Evolutionary conservation across 2,797 vertebrate genomes (phyloP), one percentile per base, ranked within the genome.

Genomic region (Geotrypetes seraphini): DNA sequence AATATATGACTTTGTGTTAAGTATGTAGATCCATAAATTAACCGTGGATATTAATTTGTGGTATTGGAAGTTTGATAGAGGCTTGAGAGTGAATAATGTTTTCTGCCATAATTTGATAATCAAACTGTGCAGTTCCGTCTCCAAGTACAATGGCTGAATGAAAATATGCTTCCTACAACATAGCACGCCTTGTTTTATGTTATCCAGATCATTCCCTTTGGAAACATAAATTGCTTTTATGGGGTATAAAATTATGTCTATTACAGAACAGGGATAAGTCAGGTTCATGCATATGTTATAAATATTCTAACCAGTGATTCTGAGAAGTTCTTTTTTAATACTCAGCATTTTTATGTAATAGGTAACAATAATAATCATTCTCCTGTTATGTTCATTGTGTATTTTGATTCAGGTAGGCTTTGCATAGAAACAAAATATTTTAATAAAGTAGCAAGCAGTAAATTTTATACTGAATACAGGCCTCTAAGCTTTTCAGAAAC

Each of bases 191-290:
- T 77, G 64, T 78, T 78, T 83, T 78, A 79, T 75, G 68, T 66
- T 79, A 77, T 57, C 66, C 74, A 73, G 58, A 83, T 77, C 78
- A 82, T 78, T 82, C 82, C 83, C 82, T 68, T 81, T 80, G 82
- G 83, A 82, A 81, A 56, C 81, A 85, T 86, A 82, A 79, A 84
- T 83, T 83, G 77, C 70, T 74, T 84, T 82, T 79, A 84, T 76
- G 78, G 82, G 76, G 68, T 83, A 83, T 82, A 84, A 83, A 85
- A 84, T 85, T 80, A 86, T 74, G 69, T 78, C 71, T 83, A 80
- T 83, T 79, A 74, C 64, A 80, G 78, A 80, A 69, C 49, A 72
- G 80, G 79, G 81, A 84, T 85, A 81, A 79, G 75, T 75, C 63
- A 72, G 76, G 71, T 70, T 66, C 71, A 75, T 81, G 71, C 70